Base-by-base conservation (phyloP, 2,888 invertebrate genomes). In the Zygogramma bicolorata region DNA sequence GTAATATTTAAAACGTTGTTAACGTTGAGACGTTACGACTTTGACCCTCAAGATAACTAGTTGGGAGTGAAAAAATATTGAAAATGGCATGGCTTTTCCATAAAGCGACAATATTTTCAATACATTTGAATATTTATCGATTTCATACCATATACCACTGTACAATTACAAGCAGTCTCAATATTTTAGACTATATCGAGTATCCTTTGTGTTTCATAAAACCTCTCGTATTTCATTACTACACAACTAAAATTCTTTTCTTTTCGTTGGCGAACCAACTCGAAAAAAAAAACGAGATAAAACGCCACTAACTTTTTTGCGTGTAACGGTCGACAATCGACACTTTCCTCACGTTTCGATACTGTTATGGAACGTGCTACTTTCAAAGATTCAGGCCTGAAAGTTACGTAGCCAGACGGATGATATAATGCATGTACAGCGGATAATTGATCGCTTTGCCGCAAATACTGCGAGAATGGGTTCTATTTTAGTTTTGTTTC, bases 331-430 rank as follows among this genome's bases (percentile, higher is more conserved):
- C 18, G 27, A 25, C 15, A 15, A 22, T 25, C 34, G 25, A 22
- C 53, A 53, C 62, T 62, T 62, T 42, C 34, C 46, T 63, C 46
- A 46, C 46, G 46, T 63, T 15, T 29, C 29, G 29, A 63, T 63
- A 46, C 6, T 63, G 20, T 38, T 42, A 62, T 62, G 27, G 62
- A 62, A 62, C 42, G 62, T 62, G 62, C 25, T 53, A 53, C 53
- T 53, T 53, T 20, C 20, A 3, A 46, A 46, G 46, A 8, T 46
- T 7, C 53, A 53, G 25, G 10, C 25, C n/a, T 53, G 25, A 53
- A 27, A 53, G n/a, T 53, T 27, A 27, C 53, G 53, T 53, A 53
- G n/a, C 25, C n/a, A 53, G 13, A 53, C 25, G 4, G 27, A 53
- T 27, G 53, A 53, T 27, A 53, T 53, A 53, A 53, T 53, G 15